Base-by-base conservation (phyloP, 2,797 vertebrate genomes). In the Microctenopoma lineatum region DNA sequence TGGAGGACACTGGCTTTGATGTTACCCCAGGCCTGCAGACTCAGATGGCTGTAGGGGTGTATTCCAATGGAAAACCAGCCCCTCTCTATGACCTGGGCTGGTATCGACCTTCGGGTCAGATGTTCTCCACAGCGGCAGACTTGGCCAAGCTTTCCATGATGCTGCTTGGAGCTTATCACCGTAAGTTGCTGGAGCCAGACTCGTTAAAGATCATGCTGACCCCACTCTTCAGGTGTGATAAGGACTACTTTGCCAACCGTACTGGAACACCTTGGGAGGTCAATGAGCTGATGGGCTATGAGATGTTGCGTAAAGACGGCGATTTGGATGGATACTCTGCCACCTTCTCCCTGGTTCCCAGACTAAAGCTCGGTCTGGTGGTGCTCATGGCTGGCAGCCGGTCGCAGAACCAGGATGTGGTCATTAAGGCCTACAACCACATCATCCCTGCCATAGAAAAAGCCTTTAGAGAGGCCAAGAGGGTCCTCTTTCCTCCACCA, bases 201-300 rank as follows among this genome's bases (percentile, higher is more conserved):
- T 95, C 95, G 0, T 59, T 98, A 59, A 97, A 96, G 92, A 95
- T 94, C 0, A 95, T 98, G 96, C 90, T 98, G 68, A 96, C 95
- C 0, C 97, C 97, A 0, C 89, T 97, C 61, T 95, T 96, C 74
- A 93, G 92, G 83, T 98, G 97, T 8, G 94, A 96, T 0, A 91
- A 92, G 2, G 94, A 95, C 39, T 98, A 98, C 82, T 98, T 98
- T 1, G 97, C 97, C 48, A 96, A 95, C 72, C 95, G 95, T 59
- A 98, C 97, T 0, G 96, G 97, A 50, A 98, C 97, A 0, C 97
- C 96, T 0, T 99, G 97, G 98, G 97, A 99, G 88, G 95, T 97
- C 50, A 97, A 98, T 0, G 95, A 95, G 76, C 94, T 95, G 58
- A 14, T 90, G 47, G 97, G 96, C 2, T 97, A 98, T 0, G 96